Percentiles rank a stretch among this genome's conserved stretches.
phyloP scores from a whole-genome alignment of 2,797 vertebrate genomes.

The Macroramphosus scolopax region DNA sequence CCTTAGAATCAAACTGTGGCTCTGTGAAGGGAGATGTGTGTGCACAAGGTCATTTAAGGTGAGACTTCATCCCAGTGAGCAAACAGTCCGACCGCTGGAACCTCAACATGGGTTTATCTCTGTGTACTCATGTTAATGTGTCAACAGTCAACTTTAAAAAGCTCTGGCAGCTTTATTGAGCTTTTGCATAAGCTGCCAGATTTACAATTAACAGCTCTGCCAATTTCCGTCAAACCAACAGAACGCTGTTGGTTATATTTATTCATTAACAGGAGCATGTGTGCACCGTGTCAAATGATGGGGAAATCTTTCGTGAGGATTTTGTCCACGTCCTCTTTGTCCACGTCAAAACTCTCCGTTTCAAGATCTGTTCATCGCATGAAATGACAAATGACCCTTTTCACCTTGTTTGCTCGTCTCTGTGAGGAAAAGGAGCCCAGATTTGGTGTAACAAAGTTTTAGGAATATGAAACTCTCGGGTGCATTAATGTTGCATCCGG shows the following conservation, averaged over 20 bases:
- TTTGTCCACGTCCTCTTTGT: conserved; percentile 1
- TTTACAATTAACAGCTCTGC: conserved; percentile 62
- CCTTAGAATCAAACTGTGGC: conserved; percentile 33
- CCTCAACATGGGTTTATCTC: conserved; percentile 53
- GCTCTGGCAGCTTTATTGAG: conserved; percentile 55
- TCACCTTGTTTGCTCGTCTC: too few species aligned
- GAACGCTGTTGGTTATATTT: conserved; percentile 27
- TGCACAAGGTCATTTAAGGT: conserved; percentile 47
- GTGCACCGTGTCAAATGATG: conserved; percentile 32
- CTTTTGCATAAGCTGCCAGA: conserved; percentile 56
- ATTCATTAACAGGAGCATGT: conserved; percentile 44
- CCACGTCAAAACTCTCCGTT: not conserved
- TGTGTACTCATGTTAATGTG: conserved; percentile 55
- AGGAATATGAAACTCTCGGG: too few species aligned
- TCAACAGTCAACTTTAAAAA: conserved; percentile 63
- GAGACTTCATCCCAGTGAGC: conserved; percentile 54
- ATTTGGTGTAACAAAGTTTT: too few species aligned
- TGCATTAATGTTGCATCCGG: too few species aligned
- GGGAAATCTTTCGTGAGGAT: conserved; percentile 3
- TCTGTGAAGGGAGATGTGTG: conserved; percentile 37
- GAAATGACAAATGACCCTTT: too few species aligned
- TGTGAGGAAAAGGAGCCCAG: too few species aligned
- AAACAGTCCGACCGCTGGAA: conserved; percentile 56
- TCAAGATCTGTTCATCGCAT: too few species aligned
- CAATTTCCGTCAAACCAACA: conserved; percentile 45